A percentile compares a stretch with the other conserved stretches of the same genome.
Conservation (phyloP, 1,140 invertebrate genomes). For the Leptopilina clavipes region DNA sequence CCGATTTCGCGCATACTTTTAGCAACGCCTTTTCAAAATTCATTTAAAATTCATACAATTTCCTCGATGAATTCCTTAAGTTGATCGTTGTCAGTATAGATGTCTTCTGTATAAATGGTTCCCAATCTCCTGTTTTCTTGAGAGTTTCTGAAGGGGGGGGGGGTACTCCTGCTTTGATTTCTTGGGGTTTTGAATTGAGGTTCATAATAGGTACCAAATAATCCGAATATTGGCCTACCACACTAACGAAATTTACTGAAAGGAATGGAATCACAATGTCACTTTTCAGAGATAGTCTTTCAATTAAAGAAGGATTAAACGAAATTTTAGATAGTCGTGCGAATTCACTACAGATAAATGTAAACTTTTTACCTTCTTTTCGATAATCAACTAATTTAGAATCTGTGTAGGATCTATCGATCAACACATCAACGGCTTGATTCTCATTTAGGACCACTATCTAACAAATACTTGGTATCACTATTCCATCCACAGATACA, state of each 20-base stretch:
- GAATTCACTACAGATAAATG: background rate
- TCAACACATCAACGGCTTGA: background rate
- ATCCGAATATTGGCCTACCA: background rate
- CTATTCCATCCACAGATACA: background rate
- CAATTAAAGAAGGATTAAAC: background rate
- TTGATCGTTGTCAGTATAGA: conserved; percentile 39
- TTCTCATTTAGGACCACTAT: conserved; percentile 2
- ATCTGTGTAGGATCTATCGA: conserved; percentile 22
- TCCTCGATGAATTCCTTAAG: conserved; percentile 23
- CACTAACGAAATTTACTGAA: background rate
- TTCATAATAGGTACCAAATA: background rate
- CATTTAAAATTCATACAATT: conserved; percentile 30
- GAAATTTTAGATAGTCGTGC: background rate
- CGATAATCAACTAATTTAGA: background rate
- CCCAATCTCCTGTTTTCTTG: background rate
- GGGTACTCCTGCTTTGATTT: background rate
- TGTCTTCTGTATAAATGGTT: conserved; percentile 7
- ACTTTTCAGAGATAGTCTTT: background rate
- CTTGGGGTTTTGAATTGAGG: background rate
- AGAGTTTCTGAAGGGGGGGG: background rate
- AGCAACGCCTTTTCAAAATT: conserved; percentile 37
- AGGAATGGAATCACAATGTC: background rate
- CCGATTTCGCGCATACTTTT: conserved; percentile 35
- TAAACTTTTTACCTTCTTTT: background rate
- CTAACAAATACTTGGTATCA: background rate